Base-by-base conservation (phyloP, 1,140 invertebrate species). In the Whitmania pigra region DNA sequence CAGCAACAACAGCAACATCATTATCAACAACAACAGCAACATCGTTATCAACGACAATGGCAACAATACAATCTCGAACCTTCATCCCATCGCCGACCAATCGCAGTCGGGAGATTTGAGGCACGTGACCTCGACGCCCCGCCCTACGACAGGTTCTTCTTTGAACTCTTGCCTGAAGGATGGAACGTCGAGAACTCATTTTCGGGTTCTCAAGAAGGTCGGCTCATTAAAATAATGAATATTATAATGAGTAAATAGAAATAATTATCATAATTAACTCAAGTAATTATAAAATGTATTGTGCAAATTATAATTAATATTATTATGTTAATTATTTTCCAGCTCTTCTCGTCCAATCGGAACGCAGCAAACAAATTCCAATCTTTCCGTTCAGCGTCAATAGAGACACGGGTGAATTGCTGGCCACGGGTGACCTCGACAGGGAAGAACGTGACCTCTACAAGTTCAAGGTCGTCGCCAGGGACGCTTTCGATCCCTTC, bases 401-500 rank as follows among this genome's bases (percentile, higher is more conserved):
- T 20, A 69, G 71, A 67, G 31, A 71, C 17, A 18, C 76, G 84
- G 85, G 92, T 36, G 85, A 89, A 0, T 86, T 97, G 43, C 86
- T 83, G 25, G 86, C 94, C 17, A 86, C 88, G 11, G 89, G 91
- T 69, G 86, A 87, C 29, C 80, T 97, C 63, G 84, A 85, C 77
- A 80, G 82, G 74, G 94, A 97, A 82, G 86, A 88, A 74, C 88
- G 89, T 0, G 86, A 87, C 55, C 89, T 91, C 77, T 96, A 95
- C 79, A 88, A 90, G 72, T 83, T 97, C 22, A 94, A 92, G 0
- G 87, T 97, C 57, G 88, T 93, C 80, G 94, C 93, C 0, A 85
- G 89, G 18, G 94, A 97, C 80, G 88, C 89, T 4, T 93, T 85
- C 2, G 90, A 86, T 25, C 76, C 75, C 9, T 53, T 49, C 43